Evolutionary conservation across 2,888 invertebrate genomes (phyloP), one percentile per base, ranked within the genome.

Genomic region (Xiphydria camelus): DNA sequence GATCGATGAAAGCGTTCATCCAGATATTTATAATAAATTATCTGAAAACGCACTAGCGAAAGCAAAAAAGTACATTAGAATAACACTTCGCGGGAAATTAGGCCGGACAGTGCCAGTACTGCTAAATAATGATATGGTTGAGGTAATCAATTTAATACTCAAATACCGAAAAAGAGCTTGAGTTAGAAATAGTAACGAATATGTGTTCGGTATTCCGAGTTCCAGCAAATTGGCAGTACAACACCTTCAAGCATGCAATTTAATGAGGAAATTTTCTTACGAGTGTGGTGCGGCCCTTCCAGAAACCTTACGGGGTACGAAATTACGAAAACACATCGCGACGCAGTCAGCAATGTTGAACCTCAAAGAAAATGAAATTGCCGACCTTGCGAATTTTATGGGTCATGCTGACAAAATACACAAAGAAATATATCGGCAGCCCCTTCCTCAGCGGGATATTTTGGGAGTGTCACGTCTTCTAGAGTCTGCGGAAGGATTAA

Each of bases 251-350:
- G 38, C 44, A 4, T 39, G 44, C 15, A 4, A 12, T 17, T 3
- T 39, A 7, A 38, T 45, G 44, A 22, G 44, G 2, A 39, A 33
- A 25, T 45, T 39, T 25, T 18, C 44, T n/a, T 9, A 14, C 5
- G 39, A 15, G 3, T 45, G 44, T 23, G 44, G 44, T 14, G 44
- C 44, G 6, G n/a, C 9, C 3, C 14, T 31, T 32, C 44, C 39
- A 4, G 9, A 2, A 4, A 18, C 38, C 10, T 25, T 45, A 3
- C 25, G 37, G 17, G 44, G 44, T n/a, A 39, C 44, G 3, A 15
- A n/a, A 15, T 20, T 40, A 2, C 9, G 40, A 4, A 40, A 32
- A 18, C 40, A 40, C 19, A 18, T 40, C 5, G 40, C 40, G 14
- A n/a, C n/a, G n/a, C n/a, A n/a, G n/a, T n/a, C n/a, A n/a, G n/a